phyloP scores from a whole-genome alignment of 1,140 invertebrate species.

The Lordiphosa mommai region DNA sequence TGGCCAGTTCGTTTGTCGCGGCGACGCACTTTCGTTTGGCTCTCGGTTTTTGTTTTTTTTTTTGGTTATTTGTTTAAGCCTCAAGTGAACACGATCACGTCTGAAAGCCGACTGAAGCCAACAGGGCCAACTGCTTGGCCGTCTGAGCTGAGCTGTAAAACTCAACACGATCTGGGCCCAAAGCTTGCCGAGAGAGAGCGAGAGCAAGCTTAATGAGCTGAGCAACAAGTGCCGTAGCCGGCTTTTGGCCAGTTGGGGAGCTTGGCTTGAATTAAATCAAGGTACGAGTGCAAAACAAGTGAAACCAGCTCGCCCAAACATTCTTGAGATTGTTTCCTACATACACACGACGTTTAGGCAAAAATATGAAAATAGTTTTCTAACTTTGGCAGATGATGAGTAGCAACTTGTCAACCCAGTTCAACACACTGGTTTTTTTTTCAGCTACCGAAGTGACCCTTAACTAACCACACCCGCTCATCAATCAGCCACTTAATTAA shows the following conservation, averaged over 20 bases:
- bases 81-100: slow-evolving; percentile 39
- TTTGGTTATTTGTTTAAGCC: not conserved
- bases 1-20: slow-evolving; percentile 42
- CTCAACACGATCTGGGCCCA: slow-evolving; percentile 21
- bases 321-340: slow-evolving; percentile 67
- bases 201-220: slow-evolving; percentile 13
- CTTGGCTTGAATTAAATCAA: slow-evolving; percentile 58
- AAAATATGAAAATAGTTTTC: slow-evolving; percentile 39
- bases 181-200: slow-evolving; percentile 19
- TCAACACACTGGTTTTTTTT: slow-evolving; percentile 29
- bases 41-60: not conserved
- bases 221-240: slow-evolving; percentile 40
- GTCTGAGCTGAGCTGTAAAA: slow-evolving; percentile 3
- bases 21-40: slow-evolving; percentile 40
- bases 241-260: slow-evolving; percentile 22
- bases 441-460: slow-evolving; percentile 19
- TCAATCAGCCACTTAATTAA: slow-evolving; percentile 39
- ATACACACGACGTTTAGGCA: slow-evolving; percentile 4
- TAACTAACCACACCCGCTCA: slow-evolving; percentile 25
- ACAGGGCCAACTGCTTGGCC: not conserved
- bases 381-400: slow-evolving; percentile 29
- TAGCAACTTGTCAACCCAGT: slow-evolving; percentile 35
- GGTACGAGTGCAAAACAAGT: slow-evolving; percentile 68
- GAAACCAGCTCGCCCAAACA: slow-evolving; percentile 79
- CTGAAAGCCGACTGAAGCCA: slow-evolving; percentile 39